Conservation (phyloP, 2,888 invertebrate species). For the Galerucella nymphaeae region DNA sequence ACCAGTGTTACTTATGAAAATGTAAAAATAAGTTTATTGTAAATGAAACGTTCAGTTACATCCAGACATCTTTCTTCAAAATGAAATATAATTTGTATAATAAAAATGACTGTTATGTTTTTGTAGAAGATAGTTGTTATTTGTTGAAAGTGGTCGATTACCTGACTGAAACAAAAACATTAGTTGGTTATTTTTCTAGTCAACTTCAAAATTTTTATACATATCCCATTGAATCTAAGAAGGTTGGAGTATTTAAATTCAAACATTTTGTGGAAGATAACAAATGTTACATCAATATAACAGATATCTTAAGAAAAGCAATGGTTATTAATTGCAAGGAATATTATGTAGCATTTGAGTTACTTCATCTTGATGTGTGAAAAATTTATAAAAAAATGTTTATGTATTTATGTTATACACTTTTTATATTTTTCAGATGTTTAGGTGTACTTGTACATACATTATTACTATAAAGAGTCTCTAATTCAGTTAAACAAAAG, state of each 20-base stretch:
- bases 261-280: slow-evolving; percentile 15
- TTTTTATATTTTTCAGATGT: slow-evolving; percentile 11
- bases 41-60: slow-evolving; percentile 26
- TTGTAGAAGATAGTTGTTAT: slow-evolving; percentile 15
- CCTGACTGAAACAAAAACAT: slow-evolving; percentile 21
- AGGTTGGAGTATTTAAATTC: slow-evolving; percentile 18
- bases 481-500: slow-evolving; percentile 18
- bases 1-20: slow-evolving; percentile 23
- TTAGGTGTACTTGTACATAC: slow-evolving; percentile 16
- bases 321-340: slow-evolving; percentile 18
- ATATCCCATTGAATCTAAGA: slow-evolving; percentile 24
- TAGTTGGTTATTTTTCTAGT: slow-evolving; percentile 23
- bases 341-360: slow-evolving; percentile 23
- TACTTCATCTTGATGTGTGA: slow-evolving; percentile 20
- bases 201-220: slow-evolving; percentile 26
- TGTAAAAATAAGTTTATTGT: slow-evolving; percentile 19
- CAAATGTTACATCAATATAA: slow-evolving; percentile 7
- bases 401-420: slow-evolving; percentile 14
- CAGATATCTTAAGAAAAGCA: slow-evolving; percentile 8
- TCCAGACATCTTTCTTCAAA: slow-evolving; percentile 24
- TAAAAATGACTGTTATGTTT: slow-evolving; percentile 24
- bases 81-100: slow-evolving; percentile 22
- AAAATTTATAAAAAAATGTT: slow-evolving; percentile 15
- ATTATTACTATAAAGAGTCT: slow-evolving; percentile 8
- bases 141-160: slow-evolving; percentile 24